Conservation (phyloP, 2,888 invertebrate genomes). For the Lottia gigantea region DNA sequence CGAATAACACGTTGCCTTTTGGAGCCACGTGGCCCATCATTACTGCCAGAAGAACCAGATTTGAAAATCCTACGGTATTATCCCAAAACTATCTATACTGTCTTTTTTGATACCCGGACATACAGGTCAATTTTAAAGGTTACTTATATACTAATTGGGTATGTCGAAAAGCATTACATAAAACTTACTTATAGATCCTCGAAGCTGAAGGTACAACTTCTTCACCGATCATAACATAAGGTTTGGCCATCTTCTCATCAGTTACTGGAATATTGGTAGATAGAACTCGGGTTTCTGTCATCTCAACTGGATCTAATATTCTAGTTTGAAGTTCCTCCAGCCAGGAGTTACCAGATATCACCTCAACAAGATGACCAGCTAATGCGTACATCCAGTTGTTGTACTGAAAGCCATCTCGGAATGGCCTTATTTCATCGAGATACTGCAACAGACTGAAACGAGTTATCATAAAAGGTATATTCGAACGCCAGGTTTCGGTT, state of each 20-base stretch:
- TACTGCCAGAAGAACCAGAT: no score
- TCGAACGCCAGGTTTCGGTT: no score
- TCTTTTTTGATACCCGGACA: no score
- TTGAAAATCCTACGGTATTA: no score
- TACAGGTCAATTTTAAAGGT: no score
- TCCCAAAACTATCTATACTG: no score
- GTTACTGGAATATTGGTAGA: constrained; percentile 12
- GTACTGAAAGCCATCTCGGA: constrained; percentile 20
- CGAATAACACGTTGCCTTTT: no score
- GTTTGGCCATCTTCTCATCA: constrained; percentile 19
- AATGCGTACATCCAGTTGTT: constrained; percentile 29
- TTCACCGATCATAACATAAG: constrained; percentile 13
- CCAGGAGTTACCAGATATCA: constrained; percentile 19
- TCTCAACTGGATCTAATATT: constrained; percentile 19
- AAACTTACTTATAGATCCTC: constrained; percentile 13
- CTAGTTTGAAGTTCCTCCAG: constrained; percentile 16
- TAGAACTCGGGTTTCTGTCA: constrained; percentile 17
- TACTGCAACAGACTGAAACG: neutral
- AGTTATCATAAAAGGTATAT: neutral
- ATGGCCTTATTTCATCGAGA: neutral
- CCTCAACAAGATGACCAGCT: constrained; percentile 15
- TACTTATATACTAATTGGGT: no score
- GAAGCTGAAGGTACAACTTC: constrained; percentile 15
- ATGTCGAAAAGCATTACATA: neutral
- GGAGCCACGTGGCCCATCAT: no score